phyloP scores from a whole-genome alignment of 1,140 invertebrate genomes.

The Zaprionus taronus region DNA sequence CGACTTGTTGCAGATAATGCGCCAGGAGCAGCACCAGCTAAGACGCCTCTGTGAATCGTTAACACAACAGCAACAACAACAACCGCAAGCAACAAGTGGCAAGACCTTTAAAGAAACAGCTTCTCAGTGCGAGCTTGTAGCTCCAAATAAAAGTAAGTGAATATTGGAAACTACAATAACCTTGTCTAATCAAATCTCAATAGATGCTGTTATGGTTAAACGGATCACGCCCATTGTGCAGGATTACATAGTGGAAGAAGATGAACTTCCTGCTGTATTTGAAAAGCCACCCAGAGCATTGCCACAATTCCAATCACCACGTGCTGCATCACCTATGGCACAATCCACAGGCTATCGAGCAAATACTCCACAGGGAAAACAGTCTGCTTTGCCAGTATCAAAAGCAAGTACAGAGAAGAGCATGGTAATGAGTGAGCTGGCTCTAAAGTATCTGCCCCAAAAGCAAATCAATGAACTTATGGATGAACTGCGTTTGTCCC shows the following conservation, averaged over 20 bases:
- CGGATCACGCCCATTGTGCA: slow-evolving; percentile 56
- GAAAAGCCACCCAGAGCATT: slow-evolving; percentile 9
- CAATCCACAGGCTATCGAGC: slow-evolving; percentile 72
- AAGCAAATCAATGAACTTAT: slow-evolving; percentile 70
- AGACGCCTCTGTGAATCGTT: slow-evolving; percentile 50
- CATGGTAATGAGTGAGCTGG: slow-evolving; percentile 80
- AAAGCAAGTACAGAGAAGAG: slow-evolving; percentile 73
- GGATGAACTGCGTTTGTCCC: slow-evolving; percentile 61
- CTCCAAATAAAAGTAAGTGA: slow-evolving; percentile 46
- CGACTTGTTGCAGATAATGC: slow-evolving; percentile 50
- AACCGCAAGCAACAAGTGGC: neutral
- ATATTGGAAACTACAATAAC: neutral
- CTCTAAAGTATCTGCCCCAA: slow-evolving; percentile 75
- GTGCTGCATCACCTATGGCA: slow-evolving; percentile 56
- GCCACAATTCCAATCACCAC: slow-evolving; percentile 63
- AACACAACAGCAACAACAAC: slow-evolving; percentile 34
- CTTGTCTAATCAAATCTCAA: neutral
- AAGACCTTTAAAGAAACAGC: slow-evolving; percentile 48
- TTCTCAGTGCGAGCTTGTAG: slow-evolving; percentile 58
- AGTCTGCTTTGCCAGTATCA: neutral
- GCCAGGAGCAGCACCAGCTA: slow-evolving; percentile 61
- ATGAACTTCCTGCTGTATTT: slow-evolving; percentile 34
- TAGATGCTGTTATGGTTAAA: slow-evolving; percentile 29
- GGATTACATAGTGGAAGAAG: slow-evolving; percentile 69
- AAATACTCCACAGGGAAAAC: slow-evolving; percentile 53